These are phyloP conservation scores for Cyprinus carpio DNA, from an alignment of 2,113 vertebrate genomes.

Conservation along the genomic window DNA sequence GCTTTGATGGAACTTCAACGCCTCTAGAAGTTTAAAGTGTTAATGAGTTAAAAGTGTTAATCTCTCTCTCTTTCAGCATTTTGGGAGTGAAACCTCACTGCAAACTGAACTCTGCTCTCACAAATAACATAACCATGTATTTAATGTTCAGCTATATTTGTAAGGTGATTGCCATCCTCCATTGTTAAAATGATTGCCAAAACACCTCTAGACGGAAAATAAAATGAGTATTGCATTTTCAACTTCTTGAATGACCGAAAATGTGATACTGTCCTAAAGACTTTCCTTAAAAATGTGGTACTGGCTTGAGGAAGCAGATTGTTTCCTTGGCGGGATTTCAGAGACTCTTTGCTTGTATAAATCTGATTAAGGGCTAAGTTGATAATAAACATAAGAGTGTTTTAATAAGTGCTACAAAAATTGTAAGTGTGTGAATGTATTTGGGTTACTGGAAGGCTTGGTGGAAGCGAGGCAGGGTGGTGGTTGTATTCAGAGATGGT, in stretches of 20 bases:
- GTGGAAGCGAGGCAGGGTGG: conserved; percentile 97
- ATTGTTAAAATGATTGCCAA: background rate
- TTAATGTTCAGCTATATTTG: conserved; percentile 8
- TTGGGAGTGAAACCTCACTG: conserved; percentile 58
- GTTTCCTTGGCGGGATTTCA: conserved; percentile 26
- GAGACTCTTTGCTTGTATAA: background rate
- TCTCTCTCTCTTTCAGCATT: conserved; percentile 32
- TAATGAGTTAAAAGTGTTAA: conserved; percentile 41
- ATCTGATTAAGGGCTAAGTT: conserved; percentile 33
- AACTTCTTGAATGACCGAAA: background rate
- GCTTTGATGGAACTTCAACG: conserved; percentile 57
- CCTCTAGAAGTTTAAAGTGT: conserved; percentile 68
- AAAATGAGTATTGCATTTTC: background rate
- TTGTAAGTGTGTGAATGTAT: conserved; percentile 40
- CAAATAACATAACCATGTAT: conserved; percentile 36
- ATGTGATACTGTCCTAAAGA: conserved; percentile 36
- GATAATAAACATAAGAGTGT: conserved; percentile 29
- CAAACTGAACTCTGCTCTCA: conserved; percentile 56
- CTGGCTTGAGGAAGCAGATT: conserved; percentile 46
- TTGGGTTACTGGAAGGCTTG: conserved; percentile 92
- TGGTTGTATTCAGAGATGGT: conserved; percentile 83
- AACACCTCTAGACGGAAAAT: conserved; percentile 12
- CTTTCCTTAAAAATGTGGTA: conserved; percentile 39
- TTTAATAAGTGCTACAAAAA: conserved; percentile 4
- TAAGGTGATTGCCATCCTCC: background rate